phyloP scores from a whole-genome alignment of 2,113 vertebrate species.

The Brienomyrus brachyistius region DNA sequence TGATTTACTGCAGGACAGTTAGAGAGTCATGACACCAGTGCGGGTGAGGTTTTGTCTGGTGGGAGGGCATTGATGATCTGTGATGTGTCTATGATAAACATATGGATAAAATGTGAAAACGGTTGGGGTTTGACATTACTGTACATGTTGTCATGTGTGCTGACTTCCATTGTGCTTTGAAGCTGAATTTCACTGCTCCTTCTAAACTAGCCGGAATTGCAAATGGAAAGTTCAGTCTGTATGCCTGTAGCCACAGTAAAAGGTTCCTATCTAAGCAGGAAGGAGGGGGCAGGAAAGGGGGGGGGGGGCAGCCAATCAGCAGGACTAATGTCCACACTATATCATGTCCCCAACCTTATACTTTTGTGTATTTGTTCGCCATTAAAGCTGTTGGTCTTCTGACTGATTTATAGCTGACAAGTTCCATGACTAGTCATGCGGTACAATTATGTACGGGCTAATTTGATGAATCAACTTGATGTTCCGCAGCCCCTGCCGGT shows the following conservation, averaged over 20 bases:
- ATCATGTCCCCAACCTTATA: slow-evolving; percentile 67
- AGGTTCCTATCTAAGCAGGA: background rate
- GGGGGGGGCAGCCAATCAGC: slow-evolving; percentile 47
- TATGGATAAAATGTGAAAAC: background rate
- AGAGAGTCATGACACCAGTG: background rate
- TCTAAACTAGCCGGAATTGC: slow-evolving; percentile 16
- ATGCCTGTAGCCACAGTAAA: slow-evolving; percentile 21
- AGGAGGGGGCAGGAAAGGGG: background rate
- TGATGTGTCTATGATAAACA: background rate
- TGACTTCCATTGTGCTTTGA: background rate
- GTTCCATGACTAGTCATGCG: slow-evolving; percentile 80
- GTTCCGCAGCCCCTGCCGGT: slow-evolving; percentile 72
- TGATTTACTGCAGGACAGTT: background rate
- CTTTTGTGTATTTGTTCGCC: slow-evolving; percentile 83
- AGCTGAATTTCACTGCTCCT: background rate
- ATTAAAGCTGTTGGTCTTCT: slow-evolving; percentile 74
- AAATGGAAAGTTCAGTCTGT: slow-evolving; percentile 28
- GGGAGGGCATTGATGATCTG: background rate
- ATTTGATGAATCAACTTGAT: slow-evolving; percentile 95
- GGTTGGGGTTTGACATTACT: background rate
- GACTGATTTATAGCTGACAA: slow-evolving; percentile 83
- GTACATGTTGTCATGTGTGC: background rate
- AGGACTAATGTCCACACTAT: slow-evolving; percentile 67
- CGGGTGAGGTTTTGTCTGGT: background rate
- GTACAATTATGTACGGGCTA: slow-evolving; percentile 80